Conservation (phyloP, 35 echinoderm and acorn worm genomes). For the Heliocidaris tuberculata region DNA sequence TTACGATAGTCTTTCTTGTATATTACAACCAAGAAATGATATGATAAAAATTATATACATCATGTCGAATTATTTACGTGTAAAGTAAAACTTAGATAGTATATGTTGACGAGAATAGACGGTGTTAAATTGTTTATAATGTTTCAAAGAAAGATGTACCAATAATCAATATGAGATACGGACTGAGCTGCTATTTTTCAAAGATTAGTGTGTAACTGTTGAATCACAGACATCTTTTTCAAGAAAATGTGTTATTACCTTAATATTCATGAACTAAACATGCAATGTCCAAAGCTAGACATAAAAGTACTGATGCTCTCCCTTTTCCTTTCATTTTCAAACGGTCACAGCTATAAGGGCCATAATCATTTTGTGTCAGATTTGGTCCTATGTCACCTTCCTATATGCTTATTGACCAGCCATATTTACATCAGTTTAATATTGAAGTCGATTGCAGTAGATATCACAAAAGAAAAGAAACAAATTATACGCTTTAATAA, state of each 20-base stretch:
- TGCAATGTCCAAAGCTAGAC: background rate
- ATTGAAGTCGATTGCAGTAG: no score
- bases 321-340: background rate
- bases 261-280: background rate
- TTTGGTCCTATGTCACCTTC: no score
- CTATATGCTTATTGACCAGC: no score
- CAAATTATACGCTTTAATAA: no score
- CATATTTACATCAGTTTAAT: no score
- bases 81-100: background rate
- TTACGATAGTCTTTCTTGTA: slow-evolving; percentile 44
- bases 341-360: background rate
- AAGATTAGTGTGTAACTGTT: background rate
- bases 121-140: background rate
- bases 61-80: background rate
- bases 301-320: background rate
- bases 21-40: background rate
- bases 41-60: no score
- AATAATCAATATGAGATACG: background rate
- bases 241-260: background rate
- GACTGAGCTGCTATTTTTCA: background rate
- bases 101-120: background rate
- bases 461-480: no score
- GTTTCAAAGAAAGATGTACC: background rate
- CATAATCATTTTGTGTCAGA: no score
- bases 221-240: background rate